Conservation (phyloP, 2,113 vertebrate species). For the Clarias gariepinus region DNA sequence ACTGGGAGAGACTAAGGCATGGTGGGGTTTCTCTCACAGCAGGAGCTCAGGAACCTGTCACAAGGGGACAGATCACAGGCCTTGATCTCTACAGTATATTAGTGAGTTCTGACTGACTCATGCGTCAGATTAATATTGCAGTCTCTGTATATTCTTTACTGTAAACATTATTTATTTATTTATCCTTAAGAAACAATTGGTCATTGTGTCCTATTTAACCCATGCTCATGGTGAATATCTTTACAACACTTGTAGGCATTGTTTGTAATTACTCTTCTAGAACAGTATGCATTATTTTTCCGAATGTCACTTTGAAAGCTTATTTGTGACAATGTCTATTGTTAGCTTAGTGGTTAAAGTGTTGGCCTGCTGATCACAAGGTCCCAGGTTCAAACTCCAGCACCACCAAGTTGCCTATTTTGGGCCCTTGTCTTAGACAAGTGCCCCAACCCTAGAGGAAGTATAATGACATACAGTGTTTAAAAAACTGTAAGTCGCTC, state of each 20-base stretch:
- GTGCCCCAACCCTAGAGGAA: too few relatives aligned
- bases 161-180: neutral
- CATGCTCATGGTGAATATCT: neutral
- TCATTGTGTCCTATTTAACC: neutral
- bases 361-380: too few relatives aligned
- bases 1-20: conserved; percentile 5
- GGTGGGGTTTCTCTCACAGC: conserved; percentile 18
- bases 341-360: too few relatives aligned
- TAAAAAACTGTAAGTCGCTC: too few relatives aligned
- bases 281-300: neutral
- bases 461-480: too few relatives aligned
- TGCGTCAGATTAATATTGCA: conserved; percentile 13
- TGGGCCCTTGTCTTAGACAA: too few relatives aligned
- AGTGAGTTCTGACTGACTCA: conserved; percentile 16
- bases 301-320: neutral
- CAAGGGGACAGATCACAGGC: conserved; percentile 23
- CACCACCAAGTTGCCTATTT: too few relatives aligned
- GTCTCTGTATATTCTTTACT: neutral
- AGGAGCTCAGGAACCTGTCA: conserved; percentile 26
- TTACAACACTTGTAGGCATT: neutral
- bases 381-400: too few relatives aligned
- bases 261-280: neutral
- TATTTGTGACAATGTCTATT: neutral
- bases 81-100: conserved; percentile 34
- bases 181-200: neutral